Base-by-base conservation (phyloP, 1,140 invertebrate genomes). In the Phortica variegata region DNA sequence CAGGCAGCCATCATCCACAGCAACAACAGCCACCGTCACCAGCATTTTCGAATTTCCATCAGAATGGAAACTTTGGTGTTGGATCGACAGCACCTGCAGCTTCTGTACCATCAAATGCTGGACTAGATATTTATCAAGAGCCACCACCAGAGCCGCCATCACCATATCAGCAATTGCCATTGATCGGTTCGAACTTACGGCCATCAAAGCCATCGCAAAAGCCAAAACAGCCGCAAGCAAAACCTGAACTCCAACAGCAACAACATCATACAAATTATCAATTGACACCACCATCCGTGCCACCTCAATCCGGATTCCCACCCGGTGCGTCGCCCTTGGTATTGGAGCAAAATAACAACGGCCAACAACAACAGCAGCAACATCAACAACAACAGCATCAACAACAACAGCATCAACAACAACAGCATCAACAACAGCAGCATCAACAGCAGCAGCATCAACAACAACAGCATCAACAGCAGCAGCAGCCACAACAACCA, bases 141-240 rank as follows among this genome's bases (percentile, higher is more conserved):
- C 40, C 53, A 6, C 65, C 70, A 1, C 70, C 70, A 26, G 70
- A 73, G 32, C 55, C 70, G 12, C 70, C 70, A 1, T 57, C 54
- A 10, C 70, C 60, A 0, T 73, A 70, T 31, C 70, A 73, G 18
- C 70, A 73, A 37, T 38, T 73, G 16, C 70, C 70, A 0, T 31
- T 73, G 33, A 59, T 73, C 15, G 65, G 70, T 2, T 61, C 68
- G 9, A 61, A 58, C 18, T 31, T 55, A 13, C 39, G 58, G 1
- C 47, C 61, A 2, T 21, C 42, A 5, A 62, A 65, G 52, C 51
- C 15, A 38, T 55, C 0, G 39, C 9, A 19, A 34, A 43, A 16
- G 33, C 12, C 18, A 55, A 47, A 26, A 20, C 44, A 47, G 18
- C 29, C 20, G 16, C 26, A 21, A 21, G 39, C 15, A 23, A 18